Evolutionary conservation across 2,113 vertebrate genomes (phyloP).

Genomic region (Tricholaema leucomelas): DNA sequence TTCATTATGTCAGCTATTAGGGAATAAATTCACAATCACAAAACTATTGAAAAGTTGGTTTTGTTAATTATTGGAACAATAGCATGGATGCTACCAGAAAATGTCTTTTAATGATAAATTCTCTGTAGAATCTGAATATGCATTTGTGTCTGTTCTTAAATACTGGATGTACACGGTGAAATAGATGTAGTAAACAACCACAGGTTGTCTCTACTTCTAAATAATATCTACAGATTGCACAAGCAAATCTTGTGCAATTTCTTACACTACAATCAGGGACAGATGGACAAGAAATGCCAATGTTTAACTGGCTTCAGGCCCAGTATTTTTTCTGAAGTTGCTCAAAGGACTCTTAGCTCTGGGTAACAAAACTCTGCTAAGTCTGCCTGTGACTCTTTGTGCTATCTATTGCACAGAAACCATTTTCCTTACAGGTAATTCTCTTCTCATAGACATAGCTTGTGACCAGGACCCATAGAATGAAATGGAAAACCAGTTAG

Average conservation of each 20-base stretch:
- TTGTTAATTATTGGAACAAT: not conserved
- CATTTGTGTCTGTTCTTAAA: not conserved
- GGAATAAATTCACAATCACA: not conserved
- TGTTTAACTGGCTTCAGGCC: conserved; percentile 68
- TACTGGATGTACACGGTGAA: not conserved
- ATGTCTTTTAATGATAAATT: not conserved
- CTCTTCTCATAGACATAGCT: not conserved
- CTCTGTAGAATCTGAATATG: not conserved
- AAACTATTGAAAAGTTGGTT: not conserved
- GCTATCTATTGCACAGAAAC: not conserved
- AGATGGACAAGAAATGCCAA: conserved; percentile 58
- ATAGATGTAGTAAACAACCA: not conserved
- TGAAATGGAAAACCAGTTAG: conserved; percentile 29
- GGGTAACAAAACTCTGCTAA: conserved; percentile 56
- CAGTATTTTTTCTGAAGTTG: conserved; percentile 53
- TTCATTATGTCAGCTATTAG: not conserved
- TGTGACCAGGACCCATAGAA: not conserved
- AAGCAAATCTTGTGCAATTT: not conserved
- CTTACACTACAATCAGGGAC: not conserved
- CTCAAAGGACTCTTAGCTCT: conserved; percentile 55
- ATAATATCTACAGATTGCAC: not conserved
- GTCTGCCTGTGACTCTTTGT: conserved; percentile 46
- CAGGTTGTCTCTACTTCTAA: not conserved
- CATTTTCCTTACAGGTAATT: conserved; percentile 39
- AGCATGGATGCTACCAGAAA: not conserved